These are phyloP conservation scores for Periophthalmus modestus DNA, from an alignment of 2,113 vertebrate species.

Conservation along the genomic window DNA sequence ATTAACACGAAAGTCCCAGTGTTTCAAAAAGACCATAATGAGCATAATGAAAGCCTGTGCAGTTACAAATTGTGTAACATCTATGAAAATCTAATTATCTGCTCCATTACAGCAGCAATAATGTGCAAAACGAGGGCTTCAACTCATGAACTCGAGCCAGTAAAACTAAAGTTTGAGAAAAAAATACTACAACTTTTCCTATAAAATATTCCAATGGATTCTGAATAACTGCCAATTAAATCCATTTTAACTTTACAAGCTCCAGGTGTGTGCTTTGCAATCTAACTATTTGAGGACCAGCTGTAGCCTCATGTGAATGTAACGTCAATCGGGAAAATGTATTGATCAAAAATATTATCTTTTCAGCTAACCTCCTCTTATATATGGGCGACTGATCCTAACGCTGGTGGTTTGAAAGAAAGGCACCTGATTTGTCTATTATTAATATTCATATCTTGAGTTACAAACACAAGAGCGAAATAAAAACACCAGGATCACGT, in stretches of 20 bases:
- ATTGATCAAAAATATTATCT: no score
- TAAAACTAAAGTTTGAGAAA: background rate
- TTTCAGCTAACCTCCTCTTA: no score
- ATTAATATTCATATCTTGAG: no score
- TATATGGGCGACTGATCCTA: no score
- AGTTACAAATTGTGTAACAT: background rate
- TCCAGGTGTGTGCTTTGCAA: no score
- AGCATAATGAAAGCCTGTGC: background rate
- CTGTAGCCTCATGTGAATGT: no score
- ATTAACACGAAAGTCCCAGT: background rate
- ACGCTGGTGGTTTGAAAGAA: no score
- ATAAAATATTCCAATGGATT: background rate
- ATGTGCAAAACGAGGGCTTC: background rate
- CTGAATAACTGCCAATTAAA: background rate
- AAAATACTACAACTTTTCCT: background rate
- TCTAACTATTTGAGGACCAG: no score
- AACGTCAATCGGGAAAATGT: no score
- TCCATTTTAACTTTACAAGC: background rate
- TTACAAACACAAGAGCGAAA: no score
- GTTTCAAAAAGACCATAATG: background rate
- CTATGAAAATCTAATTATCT: conserved; percentile 3
- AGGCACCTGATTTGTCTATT: no score
- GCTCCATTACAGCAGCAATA: conserved; percentile 2
- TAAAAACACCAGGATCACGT: no score
- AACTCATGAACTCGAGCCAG: background rate